A percentile compares a stretch with the other conserved stretches of the same genome.
Conservation (phyloP, 2,888 invertebrate species). For the Agelastica alni region DNA sequence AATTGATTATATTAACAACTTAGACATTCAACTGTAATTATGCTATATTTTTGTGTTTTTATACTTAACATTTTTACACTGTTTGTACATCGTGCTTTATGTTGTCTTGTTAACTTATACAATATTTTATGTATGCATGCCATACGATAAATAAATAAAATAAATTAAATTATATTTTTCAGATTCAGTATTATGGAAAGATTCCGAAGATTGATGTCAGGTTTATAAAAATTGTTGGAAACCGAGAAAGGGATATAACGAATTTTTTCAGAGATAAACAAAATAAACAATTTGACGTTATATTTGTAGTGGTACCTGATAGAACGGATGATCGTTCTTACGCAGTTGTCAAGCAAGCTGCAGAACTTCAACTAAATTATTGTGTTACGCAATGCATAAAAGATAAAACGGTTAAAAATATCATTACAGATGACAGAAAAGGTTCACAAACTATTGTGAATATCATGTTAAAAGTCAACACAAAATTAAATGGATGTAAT, state of each 20-base stretch:
- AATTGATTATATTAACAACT: no score
- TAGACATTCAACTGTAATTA: no score
- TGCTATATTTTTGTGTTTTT: no score
- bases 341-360: constrained; percentile 71
- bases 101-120: no score
- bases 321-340: constrained; percentile 50
- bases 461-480: constrained; percentile 73
- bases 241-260: background rate
- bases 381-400: constrained; percentile 77
- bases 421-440: no score
- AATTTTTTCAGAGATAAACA: constrained; percentile 17
- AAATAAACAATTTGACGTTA: constrained; percentile 56
- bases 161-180: constrained; percentile 40
- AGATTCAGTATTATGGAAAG: background rate
- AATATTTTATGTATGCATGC: no score
- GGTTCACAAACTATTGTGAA: constrained; percentile 69
- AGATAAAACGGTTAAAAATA: constrained; percentile 58
- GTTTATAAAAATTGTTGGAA: constrained; percentile 26
- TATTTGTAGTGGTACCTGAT: constrained; percentile 66
- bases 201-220: background rate
- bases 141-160: no score
- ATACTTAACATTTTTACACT: no score
- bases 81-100: no score
- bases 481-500: constrained; percentile 84
- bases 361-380: constrained; percentile 70